Conservation (phyloP, 2,113 vertebrate species). For the Carassius gibelio region DNA sequence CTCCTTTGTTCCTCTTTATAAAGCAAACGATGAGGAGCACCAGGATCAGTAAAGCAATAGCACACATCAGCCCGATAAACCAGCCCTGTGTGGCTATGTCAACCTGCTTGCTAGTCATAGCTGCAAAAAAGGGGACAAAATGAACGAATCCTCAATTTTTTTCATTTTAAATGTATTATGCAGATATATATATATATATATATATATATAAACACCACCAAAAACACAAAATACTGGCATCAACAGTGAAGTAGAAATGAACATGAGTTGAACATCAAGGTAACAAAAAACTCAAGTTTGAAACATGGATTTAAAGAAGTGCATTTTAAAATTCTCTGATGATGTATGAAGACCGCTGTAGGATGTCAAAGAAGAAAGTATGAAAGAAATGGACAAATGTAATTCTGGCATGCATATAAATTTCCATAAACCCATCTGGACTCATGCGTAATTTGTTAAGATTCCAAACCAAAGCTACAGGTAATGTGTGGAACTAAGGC, state of each 20-base stretch:
- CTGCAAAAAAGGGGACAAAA: conserved; percentile 66
- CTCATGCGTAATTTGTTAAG: not conserved
- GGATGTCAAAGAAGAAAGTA: not conserved
- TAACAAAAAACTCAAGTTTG: not conserved
- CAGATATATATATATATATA: not conserved
- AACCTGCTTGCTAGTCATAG: conserved; percentile 89
- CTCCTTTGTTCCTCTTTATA: conserved; percentile 97
- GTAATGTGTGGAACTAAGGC: not conserved
- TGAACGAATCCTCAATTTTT: not conserved
- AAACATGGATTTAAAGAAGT: not conserved
- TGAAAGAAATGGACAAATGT: not conserved
- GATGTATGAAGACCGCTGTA: not conserved
- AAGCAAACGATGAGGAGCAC: conserved; percentile 97
- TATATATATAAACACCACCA: too few relatives aligned
- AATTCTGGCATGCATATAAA: not conserved
- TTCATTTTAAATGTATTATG: not conserved
- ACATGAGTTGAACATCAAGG: not conserved
- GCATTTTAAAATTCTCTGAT: not conserved
- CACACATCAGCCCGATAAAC: conserved; percentile 98
- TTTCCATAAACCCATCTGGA: not conserved
- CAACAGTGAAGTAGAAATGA: not conserved
- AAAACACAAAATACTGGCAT: not conserved
- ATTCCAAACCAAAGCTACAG: conserved; percentile 13
- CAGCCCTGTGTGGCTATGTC: conserved; percentile 97
- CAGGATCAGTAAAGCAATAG: conserved; percentile 93